Conservation (phyloP, 1,140 invertebrate species). For the Magallana ariakensis region DNA sequence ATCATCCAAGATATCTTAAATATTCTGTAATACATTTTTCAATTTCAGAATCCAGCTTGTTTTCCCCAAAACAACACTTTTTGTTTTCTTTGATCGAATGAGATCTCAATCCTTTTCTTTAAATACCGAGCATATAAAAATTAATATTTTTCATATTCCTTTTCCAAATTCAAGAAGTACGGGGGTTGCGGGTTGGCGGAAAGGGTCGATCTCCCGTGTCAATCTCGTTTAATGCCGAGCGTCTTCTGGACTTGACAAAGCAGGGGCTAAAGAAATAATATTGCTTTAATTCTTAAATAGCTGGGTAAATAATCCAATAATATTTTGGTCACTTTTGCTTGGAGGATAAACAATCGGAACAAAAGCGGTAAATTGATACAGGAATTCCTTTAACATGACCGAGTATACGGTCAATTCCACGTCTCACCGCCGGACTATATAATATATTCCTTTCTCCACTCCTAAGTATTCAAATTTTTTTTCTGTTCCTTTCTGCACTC, state of each 20-base stretch:
- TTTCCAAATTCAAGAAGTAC: not conserved
- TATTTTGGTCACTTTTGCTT: conserved; percentile 38
- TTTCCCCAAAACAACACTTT: not conserved
- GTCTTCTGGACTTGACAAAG: conserved; percentile 4
- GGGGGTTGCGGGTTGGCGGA: not conserved
- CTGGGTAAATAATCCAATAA: conserved; percentile 38
- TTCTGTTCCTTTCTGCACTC: not conserved
- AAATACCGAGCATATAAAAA: too few relatives aligned
- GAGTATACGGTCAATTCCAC: not conserved
- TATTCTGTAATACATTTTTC: conserved; percentile 22
- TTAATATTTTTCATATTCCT: not conserved
- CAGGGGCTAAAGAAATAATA: conserved; percentile 11
- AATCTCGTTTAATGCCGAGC: not conserved
- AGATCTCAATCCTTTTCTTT: too few relatives aligned
- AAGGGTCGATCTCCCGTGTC: not conserved
- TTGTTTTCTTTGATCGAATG: too few relatives aligned
- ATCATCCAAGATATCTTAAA: conserved; percentile 36
- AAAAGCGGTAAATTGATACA: conserved; percentile 19
- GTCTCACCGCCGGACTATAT: not conserved
- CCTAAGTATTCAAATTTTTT: not conserved
- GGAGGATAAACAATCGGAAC: conserved; percentile 18
- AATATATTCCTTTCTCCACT: conserved; percentile 5
- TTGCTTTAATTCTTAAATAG: conserved; percentile 39
- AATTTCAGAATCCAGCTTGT: not conserved
- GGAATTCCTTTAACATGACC: conserved; percentile 33